Base-by-base conservation (phyloP, 2,113 vertebrate genomes). In the Butastur rufipennis region DNA sequence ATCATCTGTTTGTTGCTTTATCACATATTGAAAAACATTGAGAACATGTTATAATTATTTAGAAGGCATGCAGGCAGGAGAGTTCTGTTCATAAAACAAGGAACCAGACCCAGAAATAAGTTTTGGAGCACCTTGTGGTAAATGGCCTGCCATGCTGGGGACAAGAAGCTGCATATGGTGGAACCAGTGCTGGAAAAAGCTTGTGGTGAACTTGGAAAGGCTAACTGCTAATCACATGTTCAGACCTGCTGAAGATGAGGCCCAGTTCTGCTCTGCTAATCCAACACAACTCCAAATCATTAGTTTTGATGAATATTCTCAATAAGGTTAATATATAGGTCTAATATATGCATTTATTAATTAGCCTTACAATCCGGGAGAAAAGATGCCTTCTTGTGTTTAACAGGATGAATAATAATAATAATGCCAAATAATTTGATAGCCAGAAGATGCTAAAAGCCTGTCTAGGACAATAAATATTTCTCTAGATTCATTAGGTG, bases 391-490 rank as follows among this genome's bases (percentile, higher is more conserved):
- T 91, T 93, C 53, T 90, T 96, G 77, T 79, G 42, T 78, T 95
- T 79, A 89, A 84, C 74, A 92, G 74, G 88, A 94, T 68, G 42
- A 94, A 82, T 61, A 90, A 53, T 73, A 90, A 88, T 80, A 89
- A 89, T 80, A 70, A 96, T 91, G 72, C 31, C 61, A 95, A 93
- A 92, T 93, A 70, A 53, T 80, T 74, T 97, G 93, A 85, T 95
- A 93, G 53, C 31, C n/a, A 86, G 93, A 90, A 95, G 88, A 94
- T 74, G 63, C 82, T 83, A 87, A 92, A 95, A 92, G 89, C 71
- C 86, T 73, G 58, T 87, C 77, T 67, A 23, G 58, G 90, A 73
- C 89, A 87, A 56, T 74, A 52, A 45, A 23, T 40, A 40, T 61
- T 79, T 45, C 63, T 95, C 71, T 78, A 78, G 87, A 75, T 95